phyloP scores from a whole-genome alignment of 1,140 invertebrate genomes.

The Trypoxylus dichotomus region DNA sequence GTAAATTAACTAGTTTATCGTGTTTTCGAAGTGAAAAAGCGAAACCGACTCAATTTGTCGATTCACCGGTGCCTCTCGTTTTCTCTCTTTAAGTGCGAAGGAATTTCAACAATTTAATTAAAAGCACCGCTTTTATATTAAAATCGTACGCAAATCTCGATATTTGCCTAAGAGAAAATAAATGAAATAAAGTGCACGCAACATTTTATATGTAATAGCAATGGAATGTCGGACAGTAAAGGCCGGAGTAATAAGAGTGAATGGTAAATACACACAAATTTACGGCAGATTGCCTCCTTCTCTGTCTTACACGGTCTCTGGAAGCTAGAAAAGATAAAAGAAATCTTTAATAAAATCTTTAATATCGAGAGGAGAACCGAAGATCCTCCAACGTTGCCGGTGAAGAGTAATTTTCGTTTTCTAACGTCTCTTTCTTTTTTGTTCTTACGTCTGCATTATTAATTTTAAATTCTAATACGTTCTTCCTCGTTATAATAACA shows the following conservation, averaged over 20 bases:
- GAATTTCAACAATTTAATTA: not conserved
- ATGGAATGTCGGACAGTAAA: not conserved
- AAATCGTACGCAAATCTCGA: not conserved
- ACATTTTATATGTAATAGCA: not conserved
- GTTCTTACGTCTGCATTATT: not conserved
- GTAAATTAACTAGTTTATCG: too few relatives aligned
- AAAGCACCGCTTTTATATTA: not conserved
- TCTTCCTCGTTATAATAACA: not conserved
- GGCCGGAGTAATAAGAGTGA: not conserved
- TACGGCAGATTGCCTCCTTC: not conserved
- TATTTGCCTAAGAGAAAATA: not conserved
- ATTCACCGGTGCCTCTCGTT: too few relatives aligned
- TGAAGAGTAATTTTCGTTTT: not conserved
- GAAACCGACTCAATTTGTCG: too few relatives aligned
- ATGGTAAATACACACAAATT: not conserved
- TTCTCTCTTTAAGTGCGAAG: too few relatives aligned
- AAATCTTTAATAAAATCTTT: not conserved
- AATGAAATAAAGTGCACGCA: not conserved
- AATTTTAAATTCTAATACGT: not conserved
- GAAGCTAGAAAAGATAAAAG: not conserved
- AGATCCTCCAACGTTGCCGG: not conserved
- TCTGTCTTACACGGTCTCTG: not conserved
- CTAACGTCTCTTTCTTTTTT: not conserved
- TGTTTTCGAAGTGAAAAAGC: too few relatives aligned
- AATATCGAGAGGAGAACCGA: not conserved